Percentiles rank a stretch among this genome's conserved stretches.
Evolutionary conservation across 2,113 vertebrate genomes (phyloP).

Genomic region (Myocastor coypus): DNA sequence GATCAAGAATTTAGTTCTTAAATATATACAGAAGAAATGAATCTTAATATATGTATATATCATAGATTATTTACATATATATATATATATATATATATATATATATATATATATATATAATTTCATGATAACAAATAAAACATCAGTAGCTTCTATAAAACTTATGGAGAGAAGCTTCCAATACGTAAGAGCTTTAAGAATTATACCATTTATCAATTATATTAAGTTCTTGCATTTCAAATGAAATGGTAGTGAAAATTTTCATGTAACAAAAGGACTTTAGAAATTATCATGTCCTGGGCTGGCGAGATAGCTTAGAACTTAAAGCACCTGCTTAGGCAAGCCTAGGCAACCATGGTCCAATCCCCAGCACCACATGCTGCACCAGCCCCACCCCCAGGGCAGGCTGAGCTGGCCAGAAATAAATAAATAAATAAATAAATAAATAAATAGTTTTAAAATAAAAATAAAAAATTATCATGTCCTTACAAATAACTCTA

Average conservation of each 20-base stretch:
- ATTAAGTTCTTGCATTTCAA: background rate
- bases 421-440: too few species aligned
- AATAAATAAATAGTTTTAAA: too few species aligned
- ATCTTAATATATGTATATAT: too few species aligned
- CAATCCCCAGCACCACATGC: too few species aligned
- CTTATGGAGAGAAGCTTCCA: background rate
- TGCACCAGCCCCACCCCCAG: too few species aligned
- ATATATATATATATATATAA: background rate
- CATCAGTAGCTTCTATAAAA: constrained; percentile 17
- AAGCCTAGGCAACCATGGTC: too few species aligned
- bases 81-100: too few species aligned
- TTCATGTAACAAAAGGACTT: constrained; percentile 10
- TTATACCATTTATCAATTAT: constrained; percentile 6
- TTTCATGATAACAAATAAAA: constrained; percentile 54
- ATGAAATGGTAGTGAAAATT: background rate
- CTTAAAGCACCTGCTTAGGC: too few species aligned
- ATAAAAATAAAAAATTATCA: background rate
- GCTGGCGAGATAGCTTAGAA: too few species aligned
- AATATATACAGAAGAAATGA: background rate
- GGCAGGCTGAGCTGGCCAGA: too few species aligned
- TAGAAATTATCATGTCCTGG: background rate
- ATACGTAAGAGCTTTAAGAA: background rate
- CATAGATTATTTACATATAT: too few species aligned
- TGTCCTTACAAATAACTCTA: constrained; percentile 34
- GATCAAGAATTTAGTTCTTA: constrained; percentile 40